Percentiles rank a stretch among this genome's conserved stretches.
Evolutionary conservation across 2,888 invertebrate species (phyloP).

Genomic region (Drymonia ruficornis): DNA sequence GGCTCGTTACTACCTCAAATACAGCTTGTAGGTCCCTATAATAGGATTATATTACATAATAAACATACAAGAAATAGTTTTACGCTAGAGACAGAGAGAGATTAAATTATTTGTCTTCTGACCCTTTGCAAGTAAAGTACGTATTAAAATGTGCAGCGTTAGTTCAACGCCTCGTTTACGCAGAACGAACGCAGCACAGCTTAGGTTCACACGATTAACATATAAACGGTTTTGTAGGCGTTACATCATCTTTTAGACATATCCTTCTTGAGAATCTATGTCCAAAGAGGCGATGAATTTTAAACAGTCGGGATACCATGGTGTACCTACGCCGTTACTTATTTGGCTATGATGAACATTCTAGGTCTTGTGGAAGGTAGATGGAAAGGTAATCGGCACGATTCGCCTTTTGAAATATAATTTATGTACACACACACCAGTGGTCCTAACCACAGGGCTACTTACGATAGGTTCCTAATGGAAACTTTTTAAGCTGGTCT

Average conservation of each 20-base stretch:
- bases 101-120: too few species aligned
- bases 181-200: conserved; percentile 5
- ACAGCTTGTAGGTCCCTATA: background rate
- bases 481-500: too few species aligned
- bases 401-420: too few species aligned
- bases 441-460: too few species aligned
- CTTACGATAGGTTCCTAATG: too few species aligned
- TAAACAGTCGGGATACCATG: conserved; percentile 29
- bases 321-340: conserved; percentile 11
- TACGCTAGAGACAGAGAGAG: background rate
- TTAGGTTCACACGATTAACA: conserved; percentile 47
- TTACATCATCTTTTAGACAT: conserved; percentile 45
- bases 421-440: too few species aligned
- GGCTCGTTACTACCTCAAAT: background rate
- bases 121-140: too few species aligned
- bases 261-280: conserved; percentile 42
- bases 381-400: conserved; percentile 12
- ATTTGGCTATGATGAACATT: conserved; percentile 3
- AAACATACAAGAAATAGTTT: background rate
- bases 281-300: conserved; percentile 42
- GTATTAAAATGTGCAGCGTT: conserved; percentile 3
- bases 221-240: conserved; percentile 40
- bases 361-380: conserved; percentile 16
- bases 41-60: background rate
- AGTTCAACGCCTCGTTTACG: conserved; percentile 1